Evolutionary conservation across 2,888 invertebrate genomes (phyloP), one percentile per base, ranked within the genome.

Genomic region (Erebia aethiops): DNA sequence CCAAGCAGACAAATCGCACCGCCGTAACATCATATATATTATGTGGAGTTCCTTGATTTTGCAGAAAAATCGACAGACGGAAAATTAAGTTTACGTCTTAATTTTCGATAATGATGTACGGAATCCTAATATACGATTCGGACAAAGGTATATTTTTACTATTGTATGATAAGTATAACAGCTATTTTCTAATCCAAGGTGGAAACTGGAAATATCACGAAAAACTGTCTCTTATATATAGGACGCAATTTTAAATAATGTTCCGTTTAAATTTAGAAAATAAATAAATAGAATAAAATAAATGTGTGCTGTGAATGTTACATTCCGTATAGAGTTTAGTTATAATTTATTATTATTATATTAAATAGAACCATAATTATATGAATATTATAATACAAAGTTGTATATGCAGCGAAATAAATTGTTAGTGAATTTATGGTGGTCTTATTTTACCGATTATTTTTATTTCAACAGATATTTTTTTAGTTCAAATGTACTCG

Each of bases 281-380:
- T 43, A 16, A 46, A 10, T 46, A 56, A 18, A 18, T 16, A 56
- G 16, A 65, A 65, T 43, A 46, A 18, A 66, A 65, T 60, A 35
- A 43, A 43, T 51, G 73, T 79, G 80, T 80, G 80, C 81, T 78
- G 79, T 79, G 79, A 80, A 75, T 67, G 77, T 77, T 78, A 77
- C 75, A 77, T 77, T 77, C 76, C 74, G 66, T 75, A 74, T 68
- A 71, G 69, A 69, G 71, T 54, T 63, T 71, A 75, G 70, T 51
- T 13, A 67, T 74, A 70, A 77, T 72, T 76, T 74, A 75, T 71
- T 73, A 62, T 71, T 76, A 75, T 68, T 69, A 61, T 21, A 57
- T 61, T 46, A 18, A 61, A 61, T 61, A 61, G 61, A 43, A 16
- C 16, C 61, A 16, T 60, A 61, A 41, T 13, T 62, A 18, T 5